A percentile compares a stretch with the other conserved stretches of the same genome.
phyloP scores from a whole-genome alignment of 2,113 vertebrate species.

The Tyrannus savana region DNA sequence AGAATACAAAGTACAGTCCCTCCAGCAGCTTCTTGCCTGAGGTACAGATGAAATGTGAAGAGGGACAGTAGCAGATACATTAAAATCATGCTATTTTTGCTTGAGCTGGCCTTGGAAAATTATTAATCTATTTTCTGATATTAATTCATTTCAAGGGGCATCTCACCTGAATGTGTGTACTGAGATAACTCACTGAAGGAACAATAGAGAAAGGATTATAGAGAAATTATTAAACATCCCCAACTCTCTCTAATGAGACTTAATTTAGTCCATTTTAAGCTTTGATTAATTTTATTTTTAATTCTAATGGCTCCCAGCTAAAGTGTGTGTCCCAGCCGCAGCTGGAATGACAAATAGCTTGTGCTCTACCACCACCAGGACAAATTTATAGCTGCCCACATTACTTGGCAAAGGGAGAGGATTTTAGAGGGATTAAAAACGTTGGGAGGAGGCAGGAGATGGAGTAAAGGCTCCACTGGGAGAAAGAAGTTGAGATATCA shows the following conservation, averaged over 20 bases:
- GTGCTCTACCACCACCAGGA: neutral
- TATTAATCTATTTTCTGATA: neutral
- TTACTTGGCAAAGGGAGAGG: conserved; percentile 20
- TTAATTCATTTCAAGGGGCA: neutral
- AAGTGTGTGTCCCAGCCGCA: neutral
- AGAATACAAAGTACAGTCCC: neutral
- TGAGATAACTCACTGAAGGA: neutral
- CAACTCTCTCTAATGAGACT: neutral
- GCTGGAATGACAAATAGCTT: conserved; percentile 13
- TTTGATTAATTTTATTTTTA: neutral
- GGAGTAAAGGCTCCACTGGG: neutral
- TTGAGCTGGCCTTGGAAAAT: neutral
- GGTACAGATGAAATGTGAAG: neutral
- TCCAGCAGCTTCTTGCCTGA: neutral
- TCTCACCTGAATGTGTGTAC: neutral
- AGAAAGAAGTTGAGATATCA: neutral
- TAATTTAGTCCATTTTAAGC: neutral
- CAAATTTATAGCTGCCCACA: conserved; percentile 40
- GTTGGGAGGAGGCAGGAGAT: neutral
- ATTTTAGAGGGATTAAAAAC: neutral
- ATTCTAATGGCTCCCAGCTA: neutral
- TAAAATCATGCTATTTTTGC: neutral
- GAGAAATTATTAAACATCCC: neutral
- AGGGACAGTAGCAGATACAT: neutral
- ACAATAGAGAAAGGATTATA: neutral